Evolutionary conservation across 2,113 vertebrate species (phyloP).

Genomic region (Antigone vipio): DNA sequence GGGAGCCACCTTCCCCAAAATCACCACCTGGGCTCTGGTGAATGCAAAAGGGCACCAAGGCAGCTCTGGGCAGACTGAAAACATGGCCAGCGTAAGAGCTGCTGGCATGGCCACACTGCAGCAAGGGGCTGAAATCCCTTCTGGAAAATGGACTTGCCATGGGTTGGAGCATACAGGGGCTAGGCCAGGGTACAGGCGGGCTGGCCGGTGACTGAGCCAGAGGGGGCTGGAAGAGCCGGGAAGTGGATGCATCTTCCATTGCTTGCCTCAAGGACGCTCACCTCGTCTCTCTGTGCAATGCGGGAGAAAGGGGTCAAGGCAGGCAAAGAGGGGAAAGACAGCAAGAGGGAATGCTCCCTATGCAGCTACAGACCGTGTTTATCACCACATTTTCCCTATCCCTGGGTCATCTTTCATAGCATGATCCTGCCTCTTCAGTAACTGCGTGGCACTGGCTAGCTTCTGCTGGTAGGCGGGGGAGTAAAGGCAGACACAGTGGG

Average conservation of each 20-base stretch:
- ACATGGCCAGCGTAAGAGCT: neutral
- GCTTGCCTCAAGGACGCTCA: neutral
- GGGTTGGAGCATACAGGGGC: neutral
- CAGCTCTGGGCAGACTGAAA: neutral
- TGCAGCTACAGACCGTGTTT: neutral
- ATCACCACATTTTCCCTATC: neutral
- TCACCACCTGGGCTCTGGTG: neutral
- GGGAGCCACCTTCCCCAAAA: neutral
- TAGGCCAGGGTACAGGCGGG: too few species aligned
- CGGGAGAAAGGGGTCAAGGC: neutral
- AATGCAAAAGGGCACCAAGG: neutral
- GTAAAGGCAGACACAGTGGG: neutral
- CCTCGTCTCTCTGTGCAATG: fast-evolving
- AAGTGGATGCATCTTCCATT: neutral
- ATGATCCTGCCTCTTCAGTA: neutral
- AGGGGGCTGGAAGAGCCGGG: neutral
- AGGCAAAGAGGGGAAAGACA: neutral
- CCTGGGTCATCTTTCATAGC: neutral
- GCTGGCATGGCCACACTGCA: fast-evolving
- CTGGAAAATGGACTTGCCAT: neutral
- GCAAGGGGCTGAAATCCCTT: neutral
- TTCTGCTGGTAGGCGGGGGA: neutral
- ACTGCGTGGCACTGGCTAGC: neutral
- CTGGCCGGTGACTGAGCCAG: neutral
- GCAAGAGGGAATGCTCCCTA: neutral